These are phyloP conservation scores for Rapana venosa DNA, from an alignment of 2,888 invertebrate species.

Conservation along the genomic window DNA sequence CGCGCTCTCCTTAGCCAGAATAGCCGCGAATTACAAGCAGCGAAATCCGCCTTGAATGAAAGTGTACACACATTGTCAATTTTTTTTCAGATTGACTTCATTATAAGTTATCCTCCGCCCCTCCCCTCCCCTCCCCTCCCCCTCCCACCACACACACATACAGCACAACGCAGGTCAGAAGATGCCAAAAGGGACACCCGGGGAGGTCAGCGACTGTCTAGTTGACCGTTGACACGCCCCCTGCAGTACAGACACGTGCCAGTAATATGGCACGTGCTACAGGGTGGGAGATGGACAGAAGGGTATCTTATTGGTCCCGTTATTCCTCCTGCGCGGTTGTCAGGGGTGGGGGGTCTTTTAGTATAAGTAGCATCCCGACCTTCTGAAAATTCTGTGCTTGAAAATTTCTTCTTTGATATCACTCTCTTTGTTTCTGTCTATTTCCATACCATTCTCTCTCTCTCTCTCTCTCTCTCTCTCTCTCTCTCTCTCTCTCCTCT, in stretches of 20 bases:
- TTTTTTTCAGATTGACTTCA: too few species aligned
- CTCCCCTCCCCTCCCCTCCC: too few species aligned
- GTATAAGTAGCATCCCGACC: too few species aligned
- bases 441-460: not conserved
- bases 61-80: too few species aligned
- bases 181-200: not conserved
- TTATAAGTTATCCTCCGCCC: too few species aligned
- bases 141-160: not conserved
- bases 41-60: too few species aligned
- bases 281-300: too few species aligned
- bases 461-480: not conserved
- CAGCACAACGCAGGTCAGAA: not conserved
- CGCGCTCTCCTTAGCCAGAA: too few species aligned
- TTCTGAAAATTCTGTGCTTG: not conserved
- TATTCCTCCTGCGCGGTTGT: too few species aligned
- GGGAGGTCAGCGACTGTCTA: not conserved
- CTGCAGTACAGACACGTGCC: not conserved
- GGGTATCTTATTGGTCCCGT: too few species aligned
- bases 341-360: too few species aligned
- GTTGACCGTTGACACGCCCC: not conserved
- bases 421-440: not conserved
- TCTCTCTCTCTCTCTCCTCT: not conserved
- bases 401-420: not conserved
- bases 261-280: not conserved
- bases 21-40: too few species aligned